These are phyloP conservation scores for Himalopsyche anomala DNA, from an alignment of 2,888 invertebrate species.

Conservation along the genomic window DNA sequence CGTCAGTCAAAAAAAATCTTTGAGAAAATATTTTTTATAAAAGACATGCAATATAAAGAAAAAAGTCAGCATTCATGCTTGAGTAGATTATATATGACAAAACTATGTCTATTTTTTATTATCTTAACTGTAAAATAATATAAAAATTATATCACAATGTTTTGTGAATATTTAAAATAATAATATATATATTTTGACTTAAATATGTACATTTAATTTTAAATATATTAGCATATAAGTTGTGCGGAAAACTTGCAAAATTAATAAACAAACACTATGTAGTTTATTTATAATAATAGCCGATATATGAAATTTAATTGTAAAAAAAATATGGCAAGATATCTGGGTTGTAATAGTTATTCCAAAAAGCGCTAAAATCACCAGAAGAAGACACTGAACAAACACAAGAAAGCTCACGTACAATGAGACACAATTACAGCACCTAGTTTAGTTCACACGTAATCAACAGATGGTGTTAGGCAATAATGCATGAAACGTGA, in stretches of 20 bases:
- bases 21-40: no score
- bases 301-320: neutral
- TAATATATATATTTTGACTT: constrained; percentile 12
- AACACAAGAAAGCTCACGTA: neutral
- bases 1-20: no score
- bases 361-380: neutral
- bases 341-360: neutral
- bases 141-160: constrained; percentile 11
- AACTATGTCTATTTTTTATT: neutral
- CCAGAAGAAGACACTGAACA: neutral
- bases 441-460: neutral
- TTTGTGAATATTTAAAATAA: constrained; percentile 29
- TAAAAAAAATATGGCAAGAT: constrained; percentile 33
- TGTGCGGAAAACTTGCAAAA: neutral
- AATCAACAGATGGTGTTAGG: neutral
- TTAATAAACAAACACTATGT: neutral
- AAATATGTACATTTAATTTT: constrained; percentile 5
- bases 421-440: neutral
- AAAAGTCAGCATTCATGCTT: neutral
- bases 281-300: neutral
- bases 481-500: no score
- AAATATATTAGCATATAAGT: neutral
- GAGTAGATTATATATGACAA: neutral
- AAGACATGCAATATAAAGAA: no score
- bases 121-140: neutral